Percentiles rank a stretch among this genome's conserved stretches.
These are phyloP conservation scores for Dicyrtoma fusca DNA, from an alignment of 2,888 invertebrate species.

Conservation along the genomic window DNA sequence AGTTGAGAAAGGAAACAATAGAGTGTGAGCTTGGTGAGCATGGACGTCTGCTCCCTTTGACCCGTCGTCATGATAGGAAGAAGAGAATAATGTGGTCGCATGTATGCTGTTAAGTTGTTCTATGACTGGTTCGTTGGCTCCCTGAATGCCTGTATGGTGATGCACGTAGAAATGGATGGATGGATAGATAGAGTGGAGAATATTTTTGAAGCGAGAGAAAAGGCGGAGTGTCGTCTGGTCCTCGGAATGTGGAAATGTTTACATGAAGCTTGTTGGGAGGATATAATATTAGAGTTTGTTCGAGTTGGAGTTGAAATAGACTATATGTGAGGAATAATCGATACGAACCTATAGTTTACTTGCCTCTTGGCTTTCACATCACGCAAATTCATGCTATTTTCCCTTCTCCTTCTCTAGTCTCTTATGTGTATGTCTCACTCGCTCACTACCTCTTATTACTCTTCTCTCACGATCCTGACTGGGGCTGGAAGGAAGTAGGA, in stretches of 20 bases:
- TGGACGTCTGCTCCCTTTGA: slow-evolving; percentile 24
- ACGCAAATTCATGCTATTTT: slow-evolving; percentile 40
- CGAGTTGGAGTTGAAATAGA: not conserved
- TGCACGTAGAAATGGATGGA: not conserved
- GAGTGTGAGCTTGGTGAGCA: not conserved
- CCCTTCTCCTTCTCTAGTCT: slow-evolving; percentile 12
- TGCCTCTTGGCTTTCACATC: slow-evolving; percentile 46
- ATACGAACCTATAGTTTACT: slow-evolving; percentile 33
- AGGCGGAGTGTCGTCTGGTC: slow-evolving; percentile 37
- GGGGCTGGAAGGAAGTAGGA: too few relatives aligned
- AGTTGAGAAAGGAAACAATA: not conserved
- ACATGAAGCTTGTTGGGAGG: slow-evolving; percentile 14
- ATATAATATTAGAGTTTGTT: slow-evolving; percentile 12
- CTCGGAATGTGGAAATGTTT: slow-evolving; percentile 33
- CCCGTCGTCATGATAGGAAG: slow-evolving; percentile 21
- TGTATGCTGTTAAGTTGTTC: not conserved
- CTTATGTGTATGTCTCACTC: not conserved
- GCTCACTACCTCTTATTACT: slow-evolving; percentile 13
- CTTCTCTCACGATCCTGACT: slow-evolving; percentile 6
- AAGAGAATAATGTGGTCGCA: slow-evolving; percentile 14
- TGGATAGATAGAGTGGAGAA: slow-evolving; percentile 13
- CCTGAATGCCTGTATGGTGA: too few relatives aligned
- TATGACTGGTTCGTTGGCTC: too few relatives aligned
- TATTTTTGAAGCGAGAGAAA: slow-evolving; percentile 8
- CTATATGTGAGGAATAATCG: slow-evolving; percentile 29